Conservation (phyloP, 2,888 invertebrate genomes). For the Rotaria macrura region DNA sequence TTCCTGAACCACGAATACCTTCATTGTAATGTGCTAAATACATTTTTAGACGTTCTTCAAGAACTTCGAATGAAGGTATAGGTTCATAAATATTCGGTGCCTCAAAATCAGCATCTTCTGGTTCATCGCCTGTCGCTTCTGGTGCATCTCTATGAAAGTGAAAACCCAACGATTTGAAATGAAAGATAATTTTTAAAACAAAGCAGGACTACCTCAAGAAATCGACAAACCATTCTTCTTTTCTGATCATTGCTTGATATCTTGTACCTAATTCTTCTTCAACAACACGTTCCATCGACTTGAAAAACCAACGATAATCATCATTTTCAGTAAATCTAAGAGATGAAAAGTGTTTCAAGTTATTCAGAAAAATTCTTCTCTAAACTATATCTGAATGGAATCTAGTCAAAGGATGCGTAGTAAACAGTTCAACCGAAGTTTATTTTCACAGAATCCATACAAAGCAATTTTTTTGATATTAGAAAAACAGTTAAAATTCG, state of each 20-base stretch:
- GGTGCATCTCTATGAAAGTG: conserved; percentile 68
- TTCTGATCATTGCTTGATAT: conserved; percentile 58
- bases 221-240: conserved; percentile 72
- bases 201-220: conserved; percentile 64
- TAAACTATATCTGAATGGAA: too few relatives aligned
- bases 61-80: conserved; percentile 44
- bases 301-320: conserved; percentile 62
- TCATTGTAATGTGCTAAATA: conserved; percentile 50
- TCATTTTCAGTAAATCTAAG: conserved; percentile 46
- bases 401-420: too few relatives aligned
- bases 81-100: conserved; percentile 90
- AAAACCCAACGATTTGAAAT: neutral
- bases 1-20: conserved; percentile 47
- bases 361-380: too few relatives aligned
- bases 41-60: conserved; percentile 46
- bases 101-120: conserved; percentile 79
- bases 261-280: conserved; percentile 57
- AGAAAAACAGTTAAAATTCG: too few relatives aligned
- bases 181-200: neutral
- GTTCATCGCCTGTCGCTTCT: conserved; percentile 91
- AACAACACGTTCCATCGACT: conserved; percentile 61
- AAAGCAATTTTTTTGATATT: too few relatives aligned
- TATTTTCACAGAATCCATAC: too few relatives aligned
- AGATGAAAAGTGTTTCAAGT: neutral
- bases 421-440: too few relatives aligned